A percentile compares a stretch with the other conserved stretches of the same genome.
phyloP scores from a whole-genome alignment of 92 coral and sea anemone genomes.

The Umimayanthus chanpuru region DNA sequence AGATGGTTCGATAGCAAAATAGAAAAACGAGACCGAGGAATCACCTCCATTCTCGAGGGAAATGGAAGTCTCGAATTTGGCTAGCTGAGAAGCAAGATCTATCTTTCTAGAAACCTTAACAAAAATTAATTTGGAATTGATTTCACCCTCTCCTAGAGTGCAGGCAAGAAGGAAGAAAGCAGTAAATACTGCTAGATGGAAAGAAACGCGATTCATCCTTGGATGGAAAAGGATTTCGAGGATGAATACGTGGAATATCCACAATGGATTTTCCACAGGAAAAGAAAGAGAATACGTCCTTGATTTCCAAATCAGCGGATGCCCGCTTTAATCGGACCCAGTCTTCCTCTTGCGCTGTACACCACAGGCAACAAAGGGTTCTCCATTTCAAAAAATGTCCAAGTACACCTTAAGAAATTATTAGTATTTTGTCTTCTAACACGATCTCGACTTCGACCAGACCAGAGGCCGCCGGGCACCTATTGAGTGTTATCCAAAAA shows the following conservation, averaged over 20 bases:
- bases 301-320: slow-evolving; percentile 34
- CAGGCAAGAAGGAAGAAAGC: slow-evolving; percentile 65
- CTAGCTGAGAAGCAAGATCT: slow-evolving; percentile 89
- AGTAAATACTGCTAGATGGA: slow-evolving; percentile 63
- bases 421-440: too few species aligned
- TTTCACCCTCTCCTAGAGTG: slow-evolving; percentile 70
- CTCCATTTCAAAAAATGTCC: too few species aligned
- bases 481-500: too few species aligned
- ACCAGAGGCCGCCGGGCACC: too few species aligned
- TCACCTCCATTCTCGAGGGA: slow-evolving; percentile 92
- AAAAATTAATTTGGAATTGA: slow-evolving; percentile 71
- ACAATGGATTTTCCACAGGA: slow-evolving; percentile 76
- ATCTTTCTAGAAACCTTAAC: slow-evolving; percentile 93
- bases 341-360: background rate
- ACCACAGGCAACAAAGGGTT: background rate
- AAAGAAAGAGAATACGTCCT: slow-evolving; percentile 62
- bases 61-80: slow-evolving; percentile 79
- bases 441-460: too few species aligned
- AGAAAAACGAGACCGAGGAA: slow-evolving; percentile 64
- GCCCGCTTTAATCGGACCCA: slow-evolving; percentile 38
- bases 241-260: slow-evolving; percentile 91
- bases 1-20: slow-evolving; percentile 85
- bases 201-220: slow-evolving; percentile 82
- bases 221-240: slow-evolving; percentile 91
- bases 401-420: too few species aligned